Evolutionary conservation across 1,140 invertebrate species (phyloP).

Genomic region (Lepidurus packardi): DNA sequence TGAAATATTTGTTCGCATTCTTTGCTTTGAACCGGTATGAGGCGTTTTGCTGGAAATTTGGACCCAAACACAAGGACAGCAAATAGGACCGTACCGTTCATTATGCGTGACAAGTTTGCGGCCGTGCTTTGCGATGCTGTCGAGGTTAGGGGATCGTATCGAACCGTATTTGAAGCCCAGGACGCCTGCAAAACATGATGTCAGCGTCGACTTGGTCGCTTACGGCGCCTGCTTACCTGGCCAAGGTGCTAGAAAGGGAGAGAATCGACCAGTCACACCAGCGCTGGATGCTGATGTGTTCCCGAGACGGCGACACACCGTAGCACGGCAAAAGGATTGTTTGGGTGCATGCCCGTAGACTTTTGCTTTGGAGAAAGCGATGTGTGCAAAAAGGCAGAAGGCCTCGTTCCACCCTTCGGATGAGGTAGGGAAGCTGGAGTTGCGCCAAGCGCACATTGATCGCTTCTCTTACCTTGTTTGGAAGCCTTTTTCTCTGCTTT

Average conservation of each 20-base stretch:
- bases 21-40: too few species aligned
- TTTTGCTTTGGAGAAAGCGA: background rate
- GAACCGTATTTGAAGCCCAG: background rate
- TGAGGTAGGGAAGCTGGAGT: conserved; percentile 6
- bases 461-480: conserved; percentile 13
- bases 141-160: background rate
- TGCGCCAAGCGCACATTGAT: conserved; percentile 20
- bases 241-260: conserved; percentile 12
- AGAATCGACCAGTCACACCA: conserved; percentile 5
- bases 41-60: too few species aligned
- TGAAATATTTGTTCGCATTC: too few species aligned
- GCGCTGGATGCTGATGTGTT: background rate
- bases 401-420: background rate
- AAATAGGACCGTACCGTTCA: background rate
- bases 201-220: background rate
- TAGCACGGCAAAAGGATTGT: background rate
- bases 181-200: background rate
- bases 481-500: background rate
- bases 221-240: conserved; percentile 18
- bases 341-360: background rate
- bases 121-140: background rate
- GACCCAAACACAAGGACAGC: background rate
- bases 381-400: background rate
- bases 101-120: background rate
- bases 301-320: background rate